These are phyloP conservation scores for Portevinia maculata DNA, from an alignment of 2,888 invertebrate species.

Conservation along the genomic window DNA sequence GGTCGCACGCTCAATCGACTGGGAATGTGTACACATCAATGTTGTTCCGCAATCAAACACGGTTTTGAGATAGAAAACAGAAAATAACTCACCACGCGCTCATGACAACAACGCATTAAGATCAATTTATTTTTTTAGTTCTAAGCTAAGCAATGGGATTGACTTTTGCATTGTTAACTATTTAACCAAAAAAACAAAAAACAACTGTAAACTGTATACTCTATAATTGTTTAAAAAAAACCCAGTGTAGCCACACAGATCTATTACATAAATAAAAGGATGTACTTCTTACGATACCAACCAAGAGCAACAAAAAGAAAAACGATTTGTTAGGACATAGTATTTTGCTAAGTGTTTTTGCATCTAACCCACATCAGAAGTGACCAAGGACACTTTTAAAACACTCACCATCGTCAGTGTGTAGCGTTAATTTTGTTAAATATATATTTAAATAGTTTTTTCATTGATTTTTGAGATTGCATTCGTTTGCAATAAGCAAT, in stretches of 20 bases:
- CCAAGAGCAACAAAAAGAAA: slow-evolving; percentile 34
- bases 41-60: slow-evolving; percentile 58
- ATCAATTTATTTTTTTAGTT: slow-evolving; percentile 16
- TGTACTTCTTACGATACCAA: slow-evolving; percentile 56
- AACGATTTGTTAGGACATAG: slow-evolving; percentile 56
- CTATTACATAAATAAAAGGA: slow-evolving; percentile 42
- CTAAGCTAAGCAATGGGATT: slow-evolving; percentile 58
- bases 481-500: slow-evolving; percentile 66
- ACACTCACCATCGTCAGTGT: slow-evolving; percentile 63
- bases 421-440: slow-evolving; percentile 69
- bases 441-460: slow-evolving; percentile 61
- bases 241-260: slow-evolving; percentile 54
- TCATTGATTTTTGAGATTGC: slow-evolving; percentile 55
- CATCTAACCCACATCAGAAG: slow-evolving; percentile 55
- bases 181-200: slow-evolving; percentile 62
- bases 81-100: slow-evolving; percentile 28
- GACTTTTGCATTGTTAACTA: slow-evolving; percentile 75
- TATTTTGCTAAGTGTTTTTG: slow-evolving; percentile 71
- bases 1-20: slow-evolving; percentile 51
- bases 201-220: slow-evolving; percentile 69
- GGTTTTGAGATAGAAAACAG: slow-evolving; percentile 47
- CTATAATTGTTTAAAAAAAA: slow-evolving; percentile 55
- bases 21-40: slow-evolving; percentile 48
- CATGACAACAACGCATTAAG: slow-evolving; percentile 25
- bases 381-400: slow-evolving; percentile 20